Evolutionary conservation across 2,888 invertebrate genomes (phyloP), one percentile per base, ranked within the genome.

Genomic region (Tetragonisca angustula): DNA sequence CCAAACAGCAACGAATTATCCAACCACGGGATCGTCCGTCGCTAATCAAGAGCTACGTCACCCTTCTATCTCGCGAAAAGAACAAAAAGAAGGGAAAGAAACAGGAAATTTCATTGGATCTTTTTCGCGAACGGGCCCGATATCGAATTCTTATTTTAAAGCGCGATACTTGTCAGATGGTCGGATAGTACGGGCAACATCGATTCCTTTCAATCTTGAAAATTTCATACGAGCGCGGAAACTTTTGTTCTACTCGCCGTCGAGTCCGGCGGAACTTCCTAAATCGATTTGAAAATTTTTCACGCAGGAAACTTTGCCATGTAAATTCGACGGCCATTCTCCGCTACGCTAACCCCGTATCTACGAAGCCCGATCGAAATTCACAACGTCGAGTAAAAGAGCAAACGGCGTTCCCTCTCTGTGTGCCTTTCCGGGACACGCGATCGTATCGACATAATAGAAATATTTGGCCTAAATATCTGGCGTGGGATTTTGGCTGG

Each of bases 381-480:
- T 50, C 56, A 56, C 49, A 61, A 19, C 5, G 36, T 21, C 36
- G 21, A 21, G 21, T 11, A 9, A 43, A 43, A 52, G 36, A 24
- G 15, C 0, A 11, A 32, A 36, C 32, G 27, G 19, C 54, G 49
- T 21, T 1, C 17, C 36, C 13, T 15, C 27, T 15, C 65, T 74
- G 74, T 65, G 50, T 50, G 32, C 62, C 32, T 21, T 24, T 24
- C 15, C 49, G n/a, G 83, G 59, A 52, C 68, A 27, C 56, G 61
- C 64, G 77, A 77, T 74, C 43, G 9, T 43, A 43, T 43, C 77
- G 74, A 83, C 59, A 61, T 74, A 74, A 77, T 90, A 89, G 90
- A 91, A 91, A 91, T 90, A 90, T 91, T 87, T 90, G 90, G 87
- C 85, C 87, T 90, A 88, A 88, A 90, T 91, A 90, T 90, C 91